Conservation (phyloP, 1,140 invertebrate species). For the Penaeus indicus region DNA sequence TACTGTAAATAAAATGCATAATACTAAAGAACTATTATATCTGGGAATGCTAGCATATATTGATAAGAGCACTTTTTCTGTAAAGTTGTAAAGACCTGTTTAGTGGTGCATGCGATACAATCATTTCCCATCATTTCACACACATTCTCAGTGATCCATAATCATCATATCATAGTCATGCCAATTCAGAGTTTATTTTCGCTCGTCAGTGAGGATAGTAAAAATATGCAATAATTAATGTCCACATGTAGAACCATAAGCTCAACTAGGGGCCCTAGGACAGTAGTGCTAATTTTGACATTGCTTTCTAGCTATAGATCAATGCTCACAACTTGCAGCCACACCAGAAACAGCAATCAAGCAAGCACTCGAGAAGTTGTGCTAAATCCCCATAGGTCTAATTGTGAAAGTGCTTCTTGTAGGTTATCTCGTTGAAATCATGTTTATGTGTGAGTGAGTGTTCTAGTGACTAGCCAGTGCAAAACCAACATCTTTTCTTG, state of each 20-base stretch:
- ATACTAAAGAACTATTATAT: constrained; percentile 47
- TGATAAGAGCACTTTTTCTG: constrained; percentile 56
- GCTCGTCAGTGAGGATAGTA: constrained; percentile 64
- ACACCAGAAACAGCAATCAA: constrained; percentile 54
- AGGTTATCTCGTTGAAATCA: constrained; percentile 57
- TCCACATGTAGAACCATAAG: constrained; percentile 63
- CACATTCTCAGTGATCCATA: constrained; percentile 55
- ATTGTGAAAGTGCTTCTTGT: constrained; percentile 63
- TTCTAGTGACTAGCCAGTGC: constrained; percentile 50
- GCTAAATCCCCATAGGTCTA: constrained; percentile 38
- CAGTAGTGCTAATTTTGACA: constrained; percentile 62
- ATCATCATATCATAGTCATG: constrained; percentile 59
- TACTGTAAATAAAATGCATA: constrained; percentile 58
- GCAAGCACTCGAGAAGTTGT: constrained; percentile 35
- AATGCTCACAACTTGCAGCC: constrained; percentile 58
- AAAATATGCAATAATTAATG: constrained; percentile 64
- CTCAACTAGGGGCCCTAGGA: constrained; percentile 62
- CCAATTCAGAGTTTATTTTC: constrained; percentile 63
- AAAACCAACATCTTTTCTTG: constrained; percentile 39
- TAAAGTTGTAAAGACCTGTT: constrained; percentile 54
- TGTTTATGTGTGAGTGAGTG: constrained; percentile 56
- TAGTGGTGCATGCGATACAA: constrained; percentile 58
- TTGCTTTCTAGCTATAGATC: constrained; percentile 60
- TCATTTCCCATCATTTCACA: constrained; percentile 45
- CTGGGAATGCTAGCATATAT: constrained; percentile 61